Evolutionary conservation across 2,797 vertebrate genomes (phyloP).

Genomic region (Enoplosus armatus): DNA sequence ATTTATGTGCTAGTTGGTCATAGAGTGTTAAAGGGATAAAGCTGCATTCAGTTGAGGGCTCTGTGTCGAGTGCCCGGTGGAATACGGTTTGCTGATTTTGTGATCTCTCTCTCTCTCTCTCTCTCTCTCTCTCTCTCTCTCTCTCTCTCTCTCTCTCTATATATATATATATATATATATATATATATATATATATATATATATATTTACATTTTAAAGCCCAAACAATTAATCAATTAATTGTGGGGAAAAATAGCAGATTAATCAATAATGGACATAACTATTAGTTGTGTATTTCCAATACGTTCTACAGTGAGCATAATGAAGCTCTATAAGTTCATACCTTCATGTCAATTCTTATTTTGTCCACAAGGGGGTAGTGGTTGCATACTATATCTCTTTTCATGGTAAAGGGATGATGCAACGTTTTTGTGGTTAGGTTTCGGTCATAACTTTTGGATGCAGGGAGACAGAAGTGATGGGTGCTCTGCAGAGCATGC

Average conservation of each 20-base stretch:
- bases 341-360: not conserved
- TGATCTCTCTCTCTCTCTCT: too few relatives aligned
- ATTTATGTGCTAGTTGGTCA: conserved; percentile 64
- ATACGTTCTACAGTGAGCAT: not conserved
- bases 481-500: not conserved
- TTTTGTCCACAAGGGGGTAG: conserved; percentile 77
- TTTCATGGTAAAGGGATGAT: conserved; percentile 9
- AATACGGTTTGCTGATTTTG: not conserved
- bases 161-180: too few relatives aligned
- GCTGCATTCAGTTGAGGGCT: conserved; percentile 12
- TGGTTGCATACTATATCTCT: conserved; percentile 43
- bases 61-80: not conserved
- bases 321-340: not conserved
- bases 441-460: not conserved
- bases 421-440: conserved; percentile 7
- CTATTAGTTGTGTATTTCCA: not conserved
- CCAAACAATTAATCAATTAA: not conserved
- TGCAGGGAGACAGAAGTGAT: not conserved
- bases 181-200: too few relatives aligned
- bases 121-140: too few relatives aligned
- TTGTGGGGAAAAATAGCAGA: not conserved
- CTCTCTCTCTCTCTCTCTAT: too few relatives aligned
- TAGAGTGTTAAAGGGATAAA: conserved; percentile 18
- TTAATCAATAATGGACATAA: not conserved
- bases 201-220: not conserved